Evolutionary conservation across 2,888 invertebrate species (phyloP).

Genomic region (Aphidoletes aphidimyza): DNA sequence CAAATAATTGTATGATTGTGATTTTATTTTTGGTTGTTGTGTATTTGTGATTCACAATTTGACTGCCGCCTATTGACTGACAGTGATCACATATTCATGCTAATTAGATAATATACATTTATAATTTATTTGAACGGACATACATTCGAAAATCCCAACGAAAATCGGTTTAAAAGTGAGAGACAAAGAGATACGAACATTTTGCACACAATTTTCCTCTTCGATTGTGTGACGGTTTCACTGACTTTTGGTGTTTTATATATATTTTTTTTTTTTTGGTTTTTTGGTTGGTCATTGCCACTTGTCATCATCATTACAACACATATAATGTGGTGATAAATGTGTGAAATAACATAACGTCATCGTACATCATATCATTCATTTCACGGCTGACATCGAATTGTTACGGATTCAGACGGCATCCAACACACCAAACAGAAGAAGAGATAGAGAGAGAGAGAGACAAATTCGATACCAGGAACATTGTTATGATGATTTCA

Average conservation of each 20-base stretch:
- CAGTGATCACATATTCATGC: slow-evolving; percentile 50
- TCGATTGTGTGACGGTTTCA: no score
- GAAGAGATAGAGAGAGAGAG: not conserved
- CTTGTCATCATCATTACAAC: not conserved
- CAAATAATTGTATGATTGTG: slow-evolving; percentile 42
- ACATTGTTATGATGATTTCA: not conserved
- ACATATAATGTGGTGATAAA: not conserved
- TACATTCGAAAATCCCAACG: not conserved
- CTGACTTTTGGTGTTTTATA: not conserved
- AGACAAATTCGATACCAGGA: not conserved
- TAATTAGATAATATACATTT: slow-evolving; percentile 12
- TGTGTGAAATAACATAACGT: slow-evolving; percentile 26
- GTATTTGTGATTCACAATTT: slow-evolving; percentile 38
- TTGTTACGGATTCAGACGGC: no score
- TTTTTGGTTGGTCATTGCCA: not conserved
- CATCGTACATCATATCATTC: no score
- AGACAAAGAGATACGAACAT: not conserved
- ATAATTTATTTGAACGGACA: not conserved
- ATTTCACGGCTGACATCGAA: no score
- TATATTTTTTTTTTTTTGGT: not conserved
- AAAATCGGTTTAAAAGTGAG: not conserved
- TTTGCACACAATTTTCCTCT: not conserved
- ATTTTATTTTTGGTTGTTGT: not conserved
- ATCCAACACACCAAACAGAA: no score
- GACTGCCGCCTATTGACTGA: slow-evolving; percentile 43